A percentile compares a stretch with the other conserved stretches of the same genome.
Conservation (phyloP, 2,797 vertebrate genomes). For the Gallinago solitaria region DNA sequence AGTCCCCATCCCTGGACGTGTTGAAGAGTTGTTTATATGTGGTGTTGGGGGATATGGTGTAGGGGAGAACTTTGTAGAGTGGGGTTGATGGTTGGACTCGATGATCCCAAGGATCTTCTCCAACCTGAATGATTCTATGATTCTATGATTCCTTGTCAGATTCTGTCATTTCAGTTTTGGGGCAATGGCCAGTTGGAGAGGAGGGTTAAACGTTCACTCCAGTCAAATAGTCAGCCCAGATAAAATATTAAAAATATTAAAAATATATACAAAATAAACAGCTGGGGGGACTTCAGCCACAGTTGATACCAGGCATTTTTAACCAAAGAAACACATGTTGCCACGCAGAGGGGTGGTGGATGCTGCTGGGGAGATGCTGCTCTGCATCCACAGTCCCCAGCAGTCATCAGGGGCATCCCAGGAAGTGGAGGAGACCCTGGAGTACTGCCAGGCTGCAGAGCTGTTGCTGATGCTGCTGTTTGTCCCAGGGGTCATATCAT, state of each 20-base stretch:
- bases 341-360: fast-evolving
- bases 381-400: not conserved
- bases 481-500: not conserved
- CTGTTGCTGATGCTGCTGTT: not conserved
- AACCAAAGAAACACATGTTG: fast-evolving
- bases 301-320: not conserved
- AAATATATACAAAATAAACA: not conserved
- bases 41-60: too few species aligned
- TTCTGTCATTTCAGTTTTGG: not conserved
- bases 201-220: not conserved
- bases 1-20: too few species aligned
- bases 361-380: not conserved
- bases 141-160: not conserved
- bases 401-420: fast-evolving
- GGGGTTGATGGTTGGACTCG: too few species aligned
- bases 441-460: not conserved
- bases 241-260: not conserved
- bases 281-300: not conserved
- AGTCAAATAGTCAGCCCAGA: not conserved
- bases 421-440: not conserved
- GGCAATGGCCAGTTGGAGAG: not conserved
- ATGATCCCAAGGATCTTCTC: too few species aligned
- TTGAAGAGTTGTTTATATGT: too few species aligned
- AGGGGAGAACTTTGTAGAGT: too few species aligned
- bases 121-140: too few species aligned